Conservation (phyloP, 2,888 invertebrate species). For the Tortrix viridana region DNA sequence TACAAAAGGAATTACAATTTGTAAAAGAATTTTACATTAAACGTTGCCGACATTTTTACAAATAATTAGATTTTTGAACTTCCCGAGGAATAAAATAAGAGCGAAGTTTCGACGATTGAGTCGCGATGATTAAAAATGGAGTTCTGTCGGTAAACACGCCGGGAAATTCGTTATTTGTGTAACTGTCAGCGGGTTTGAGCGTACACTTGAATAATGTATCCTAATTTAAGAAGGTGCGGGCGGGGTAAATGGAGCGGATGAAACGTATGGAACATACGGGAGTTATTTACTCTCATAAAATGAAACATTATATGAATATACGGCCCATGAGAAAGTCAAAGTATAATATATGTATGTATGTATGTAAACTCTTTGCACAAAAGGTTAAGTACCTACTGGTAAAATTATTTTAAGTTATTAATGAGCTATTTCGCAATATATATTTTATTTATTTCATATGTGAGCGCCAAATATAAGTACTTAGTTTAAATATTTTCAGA, state of each 20-base stretch:
- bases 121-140: not conserved
- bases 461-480: too few relatives aligned
- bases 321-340: too few relatives aligned
- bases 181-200: constrained; percentile 10
- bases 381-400: too few relatives aligned
- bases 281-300: constrained; percentile 3
- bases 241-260: constrained; percentile 1
- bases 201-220: constrained; percentile 25
- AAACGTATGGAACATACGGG: not conserved
- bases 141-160: not conserved
- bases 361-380: too few relatives aligned
- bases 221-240: constrained; percentile 16
- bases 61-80: constrained; percentile 10
- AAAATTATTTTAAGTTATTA: too few relatives aligned
- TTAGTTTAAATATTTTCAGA: too few relatives aligned
- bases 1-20: constrained; percentile 19
- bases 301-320: not conserved
- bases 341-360: too few relatives aligned
- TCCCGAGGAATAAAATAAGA: not conserved
- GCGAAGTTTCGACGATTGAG: not conserved
- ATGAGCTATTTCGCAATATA: too few relatives aligned
- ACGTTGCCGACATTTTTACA: constrained; percentile 3
- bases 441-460: too few relatives aligned
- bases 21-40: not conserved
- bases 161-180: constrained; percentile 1